Conservation (phyloP, 35 echinoderm and acorn worm species). For the Lytechinus pictus region DNA sequence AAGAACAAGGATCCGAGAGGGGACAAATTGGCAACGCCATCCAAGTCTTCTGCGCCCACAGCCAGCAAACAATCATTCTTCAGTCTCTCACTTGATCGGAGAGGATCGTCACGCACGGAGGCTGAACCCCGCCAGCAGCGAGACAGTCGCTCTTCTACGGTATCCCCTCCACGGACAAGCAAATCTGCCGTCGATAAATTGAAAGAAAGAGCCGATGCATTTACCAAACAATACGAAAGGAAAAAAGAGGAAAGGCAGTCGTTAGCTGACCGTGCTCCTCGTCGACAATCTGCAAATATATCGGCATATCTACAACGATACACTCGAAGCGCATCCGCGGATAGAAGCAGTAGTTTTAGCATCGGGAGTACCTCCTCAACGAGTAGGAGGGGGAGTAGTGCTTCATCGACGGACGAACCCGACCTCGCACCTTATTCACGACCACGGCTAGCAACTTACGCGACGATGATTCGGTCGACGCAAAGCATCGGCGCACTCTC, state of each 20-base stretch:
- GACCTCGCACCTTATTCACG: constrained; percentile 17
- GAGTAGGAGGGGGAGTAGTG: constrained; percentile 49
- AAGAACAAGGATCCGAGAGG: constrained; percentile 31
- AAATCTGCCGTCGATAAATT: constrained; percentile 40
- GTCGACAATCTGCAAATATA: neutral
- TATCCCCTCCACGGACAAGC: neutral
- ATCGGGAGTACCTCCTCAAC: constrained; percentile 44
- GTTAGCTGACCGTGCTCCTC: neutral
- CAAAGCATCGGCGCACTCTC: constrained; percentile 70
- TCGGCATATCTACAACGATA: constrained; percentile 22
- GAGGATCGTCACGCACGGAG: neutral
- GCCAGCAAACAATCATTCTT: constrained; percentile 46
- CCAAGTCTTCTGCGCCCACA: constrained; percentile 1
- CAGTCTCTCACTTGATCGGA: constrained; percentile 26
- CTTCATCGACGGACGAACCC: neutral
- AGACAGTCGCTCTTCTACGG: neutral
- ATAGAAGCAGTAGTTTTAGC: constrained; percentile 65
- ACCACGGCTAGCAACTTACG: constrained; percentile 36
- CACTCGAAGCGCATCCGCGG: constrained; percentile 30
- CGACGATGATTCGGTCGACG: constrained; percentile 71
- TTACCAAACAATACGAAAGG: constrained; percentile 44
- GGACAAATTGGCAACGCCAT: constrained; percentile 38
- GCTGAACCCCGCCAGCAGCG: neutral
- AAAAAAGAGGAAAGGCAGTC: constrained; percentile 43
- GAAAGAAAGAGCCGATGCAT: constrained; percentile 40